Conservation (phyloP, 2,797 vertebrate genomes). For the Sebastes nivosus region DNA sequence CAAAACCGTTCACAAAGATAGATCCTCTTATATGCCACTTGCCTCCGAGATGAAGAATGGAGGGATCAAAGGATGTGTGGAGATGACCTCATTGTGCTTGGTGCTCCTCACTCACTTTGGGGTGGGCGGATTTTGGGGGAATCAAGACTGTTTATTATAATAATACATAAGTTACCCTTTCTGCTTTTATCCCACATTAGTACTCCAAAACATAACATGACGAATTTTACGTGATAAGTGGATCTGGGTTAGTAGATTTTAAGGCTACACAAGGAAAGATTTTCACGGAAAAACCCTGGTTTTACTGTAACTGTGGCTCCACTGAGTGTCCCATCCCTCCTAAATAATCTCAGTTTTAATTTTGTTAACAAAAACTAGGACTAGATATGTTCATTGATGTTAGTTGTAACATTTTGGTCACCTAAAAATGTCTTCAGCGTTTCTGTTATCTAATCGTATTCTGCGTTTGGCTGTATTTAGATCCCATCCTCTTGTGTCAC, state of each 20-base stretch:
- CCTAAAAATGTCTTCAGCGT: too few species aligned
- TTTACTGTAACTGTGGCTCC: background rate
- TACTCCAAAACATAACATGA: background rate
- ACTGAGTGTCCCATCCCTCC: background rate
- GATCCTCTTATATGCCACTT: slow-evolving; percentile 71
- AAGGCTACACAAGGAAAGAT: background rate
- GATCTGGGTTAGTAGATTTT: background rate
- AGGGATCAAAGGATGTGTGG: slow-evolving; percentile 68
- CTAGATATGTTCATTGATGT: background rate
- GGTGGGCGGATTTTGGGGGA: background rate
- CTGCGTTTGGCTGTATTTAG: too few species aligned
- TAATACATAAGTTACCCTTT: background rate
- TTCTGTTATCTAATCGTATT: too few species aligned
- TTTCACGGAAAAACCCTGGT: background rate
- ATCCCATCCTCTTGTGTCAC: too few species aligned
- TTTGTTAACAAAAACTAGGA: background rate
- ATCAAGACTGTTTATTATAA: background rate
- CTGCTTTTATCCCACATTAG: background rate
- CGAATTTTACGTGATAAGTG: background rate
- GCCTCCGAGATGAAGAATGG: slow-evolving; percentile 65
- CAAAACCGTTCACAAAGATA: slow-evolving; percentile 78
- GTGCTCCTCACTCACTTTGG: slow-evolving; percentile 21
- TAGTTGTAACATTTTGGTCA: too few species aligned
- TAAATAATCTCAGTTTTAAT: background rate
- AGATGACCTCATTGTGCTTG: slow-evolving; percentile 70